A percentile compares a stretch with the other conserved stretches of the same genome.
phyloP scores from a whole-genome alignment of 2,113 vertebrate genomes.

The Syrmaticus mikado region DNA sequence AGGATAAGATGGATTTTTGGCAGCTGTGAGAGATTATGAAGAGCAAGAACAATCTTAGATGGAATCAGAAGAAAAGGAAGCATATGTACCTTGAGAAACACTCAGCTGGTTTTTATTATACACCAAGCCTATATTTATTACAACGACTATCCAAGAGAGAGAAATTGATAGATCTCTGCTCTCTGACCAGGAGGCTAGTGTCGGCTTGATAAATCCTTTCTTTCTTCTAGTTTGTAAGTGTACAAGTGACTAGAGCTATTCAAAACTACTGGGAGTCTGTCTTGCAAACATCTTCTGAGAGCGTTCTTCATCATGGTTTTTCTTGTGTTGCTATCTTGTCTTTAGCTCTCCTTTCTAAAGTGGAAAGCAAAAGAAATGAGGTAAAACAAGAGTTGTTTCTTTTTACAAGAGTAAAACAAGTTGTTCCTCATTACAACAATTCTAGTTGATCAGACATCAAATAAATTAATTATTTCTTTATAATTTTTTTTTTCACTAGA shows the following conservation, averaged over 20 bases:
- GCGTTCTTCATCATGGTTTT: not conserved
- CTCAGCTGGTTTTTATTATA: conserved; percentile 92
- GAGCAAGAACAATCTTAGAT: conserved; percentile 85
- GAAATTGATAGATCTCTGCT: conserved; percentile 75
- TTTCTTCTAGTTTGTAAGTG: conserved; percentile 47
- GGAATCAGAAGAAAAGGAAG: conserved; percentile 87
- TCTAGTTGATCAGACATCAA: not conserved
- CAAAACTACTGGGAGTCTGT: conserved; percentile 41
- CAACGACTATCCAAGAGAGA: conserved; percentile 83
- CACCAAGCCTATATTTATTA: conserved; percentile 84
- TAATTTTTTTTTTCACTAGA: not conserved
- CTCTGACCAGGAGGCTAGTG: conserved; percentile 51
- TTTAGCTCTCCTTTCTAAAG: not conserved
- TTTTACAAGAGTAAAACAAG: not conserved
- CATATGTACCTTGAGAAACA: conserved; percentile 84
- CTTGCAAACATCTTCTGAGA: conserved; percentile 16
- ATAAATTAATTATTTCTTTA: not conserved
- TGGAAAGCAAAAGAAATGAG: not conserved
- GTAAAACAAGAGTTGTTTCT: not conserved
- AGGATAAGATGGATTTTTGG: conserved; percentile 87
- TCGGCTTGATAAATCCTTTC: conserved; percentile 74
- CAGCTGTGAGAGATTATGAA: conserved; percentile 91
- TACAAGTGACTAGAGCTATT: conserved; percentile 68
- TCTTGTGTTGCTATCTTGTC: not conserved
- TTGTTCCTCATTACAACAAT: not conserved